These are phyloP conservation scores for Podarcis lilfordi DNA, from an alignment of 2,797 vertebrate genomes.

Conservation along the genomic window DNA sequence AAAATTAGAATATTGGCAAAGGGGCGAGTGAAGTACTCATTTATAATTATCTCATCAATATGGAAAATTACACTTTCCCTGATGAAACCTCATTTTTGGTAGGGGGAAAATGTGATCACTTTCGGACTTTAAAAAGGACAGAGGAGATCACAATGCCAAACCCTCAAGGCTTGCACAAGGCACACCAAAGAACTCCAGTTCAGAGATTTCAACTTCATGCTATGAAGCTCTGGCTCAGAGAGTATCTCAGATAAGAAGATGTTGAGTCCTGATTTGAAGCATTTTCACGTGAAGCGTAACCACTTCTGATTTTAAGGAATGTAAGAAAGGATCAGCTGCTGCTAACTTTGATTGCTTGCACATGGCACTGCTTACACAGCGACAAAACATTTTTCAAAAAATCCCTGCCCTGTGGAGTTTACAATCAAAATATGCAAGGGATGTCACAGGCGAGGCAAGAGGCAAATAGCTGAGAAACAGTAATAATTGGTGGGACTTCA, in stretches of 20 bases:
- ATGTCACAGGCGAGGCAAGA: neutral
- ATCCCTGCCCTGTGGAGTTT: neutral
- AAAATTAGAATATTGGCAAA: neutral
- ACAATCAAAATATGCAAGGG: neutral
- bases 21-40: neutral
- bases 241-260: slow-evolving; percentile 10
- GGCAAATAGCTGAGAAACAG: neutral
- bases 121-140: neutral
- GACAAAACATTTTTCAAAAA: neutral
- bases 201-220: neutral
- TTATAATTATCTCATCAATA: neutral
- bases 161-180: neutral
- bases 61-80: neutral
- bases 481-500: neutral
- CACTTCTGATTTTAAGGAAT: slow-evolving; percentile 41
- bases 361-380: neutral
- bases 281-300: neutral
- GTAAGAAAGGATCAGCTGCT: slow-evolving; percentile 32
- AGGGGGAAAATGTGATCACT: neutral
- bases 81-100: neutral
- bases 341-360: neutral
- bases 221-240: neutral
- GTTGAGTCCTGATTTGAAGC: slow-evolving; percentile 27
- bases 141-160: neutral
- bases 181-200: neutral